Evolutionary conservation across 2,797 vertebrate species (phyloP).

Genomic region (Danio kyathit): DNA sequence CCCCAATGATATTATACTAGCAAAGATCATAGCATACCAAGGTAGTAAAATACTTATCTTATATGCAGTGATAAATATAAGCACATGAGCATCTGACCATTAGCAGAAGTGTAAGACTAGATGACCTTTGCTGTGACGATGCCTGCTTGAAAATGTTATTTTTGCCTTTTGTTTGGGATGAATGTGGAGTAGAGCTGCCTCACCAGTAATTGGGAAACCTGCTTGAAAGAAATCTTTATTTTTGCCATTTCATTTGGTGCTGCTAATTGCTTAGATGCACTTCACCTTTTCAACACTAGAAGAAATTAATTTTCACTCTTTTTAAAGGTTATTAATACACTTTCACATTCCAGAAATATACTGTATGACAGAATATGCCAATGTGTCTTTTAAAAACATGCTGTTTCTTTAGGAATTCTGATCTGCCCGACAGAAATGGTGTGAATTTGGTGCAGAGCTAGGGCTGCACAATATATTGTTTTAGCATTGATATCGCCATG

Average conservation of each 20-base stretch:
- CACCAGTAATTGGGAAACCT: neutral
- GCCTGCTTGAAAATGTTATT: too few relatives aligned
- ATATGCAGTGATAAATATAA: neutral
- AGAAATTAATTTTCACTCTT: neutral
- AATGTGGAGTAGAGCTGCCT: too few relatives aligned
- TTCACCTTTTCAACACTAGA: neutral
- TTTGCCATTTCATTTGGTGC: neutral
- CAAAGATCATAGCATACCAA: neutral
- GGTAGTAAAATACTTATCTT: too few relatives aligned
- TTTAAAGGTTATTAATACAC: neutral
- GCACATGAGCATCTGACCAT: neutral
- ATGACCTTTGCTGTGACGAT: too few relatives aligned
- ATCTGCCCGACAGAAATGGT: too few relatives aligned
- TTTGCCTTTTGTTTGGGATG: too few relatives aligned
- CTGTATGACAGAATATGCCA: neutral
- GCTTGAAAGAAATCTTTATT: neutral
- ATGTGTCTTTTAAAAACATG: too few relatives aligned
- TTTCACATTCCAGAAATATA: neutral
- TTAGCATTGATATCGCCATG: too few relatives aligned
- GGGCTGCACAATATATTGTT: too few relatives aligned
- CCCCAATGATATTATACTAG: neutral
- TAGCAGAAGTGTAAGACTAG: neutral
- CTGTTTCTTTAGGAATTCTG: too few relatives aligned
- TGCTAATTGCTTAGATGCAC: neutral
- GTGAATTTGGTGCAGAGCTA: too few relatives aligned